These are phyloP conservation scores for Muschampia plurimacula DNA, from an alignment of 2,888 invertebrate genomes.

Conservation along the genomic window DNA sequence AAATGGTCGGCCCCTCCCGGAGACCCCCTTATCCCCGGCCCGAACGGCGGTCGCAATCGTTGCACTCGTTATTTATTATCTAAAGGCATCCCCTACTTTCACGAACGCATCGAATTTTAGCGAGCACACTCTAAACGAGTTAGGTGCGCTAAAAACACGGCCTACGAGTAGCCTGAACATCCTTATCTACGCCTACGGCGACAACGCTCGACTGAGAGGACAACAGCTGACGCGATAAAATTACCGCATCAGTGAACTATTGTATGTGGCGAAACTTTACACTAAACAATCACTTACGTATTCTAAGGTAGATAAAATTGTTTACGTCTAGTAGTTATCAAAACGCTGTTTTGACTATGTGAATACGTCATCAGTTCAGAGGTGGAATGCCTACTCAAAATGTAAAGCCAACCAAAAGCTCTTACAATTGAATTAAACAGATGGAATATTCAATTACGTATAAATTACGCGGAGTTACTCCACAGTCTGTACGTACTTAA, in stretches of 20 bases:
- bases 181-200: slow-evolving; percentile 1
- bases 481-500: background rate
- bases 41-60: slow-evolving; percentile 80
- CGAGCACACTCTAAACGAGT: slow-evolving; percentile 8
- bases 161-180: background rate
- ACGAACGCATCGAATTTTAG: slow-evolving; percentile 49
- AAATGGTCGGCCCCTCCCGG: slow-evolving; percentile 83
- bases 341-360: slow-evolving; percentile 30
- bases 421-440: slow-evolving; percentile 3
- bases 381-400: slow-evolving; percentile 32
- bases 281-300: slow-evolving; percentile 55
- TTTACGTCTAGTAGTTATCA: slow-evolving; percentile 48
- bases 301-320: slow-evolving; percentile 54
- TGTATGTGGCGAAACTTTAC: slow-evolving; percentile 58
- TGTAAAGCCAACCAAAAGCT: slow-evolving; percentile 6
- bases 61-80: slow-evolving; percentile 86
- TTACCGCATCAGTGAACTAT: slow-evolving; percentile 64
- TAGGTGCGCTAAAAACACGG: slow-evolving; percentile 31
- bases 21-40: slow-evolving; percentile 73
- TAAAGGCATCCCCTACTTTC: slow-evolving; percentile 72
- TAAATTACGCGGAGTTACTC: background rate
- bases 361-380: slow-evolving; percentile 36
- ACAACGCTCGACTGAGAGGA: slow-evolving; percentile 11
- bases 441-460: slow-evolving; percentile 8
- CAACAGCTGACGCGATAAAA: slow-evolving; percentile 67